Percentiles rank a stretch among this genome's conserved stretches.
phyloP scores from a whole-genome alignment of 2,113 vertebrate genomes.

The Sorex fumeus region DNA sequence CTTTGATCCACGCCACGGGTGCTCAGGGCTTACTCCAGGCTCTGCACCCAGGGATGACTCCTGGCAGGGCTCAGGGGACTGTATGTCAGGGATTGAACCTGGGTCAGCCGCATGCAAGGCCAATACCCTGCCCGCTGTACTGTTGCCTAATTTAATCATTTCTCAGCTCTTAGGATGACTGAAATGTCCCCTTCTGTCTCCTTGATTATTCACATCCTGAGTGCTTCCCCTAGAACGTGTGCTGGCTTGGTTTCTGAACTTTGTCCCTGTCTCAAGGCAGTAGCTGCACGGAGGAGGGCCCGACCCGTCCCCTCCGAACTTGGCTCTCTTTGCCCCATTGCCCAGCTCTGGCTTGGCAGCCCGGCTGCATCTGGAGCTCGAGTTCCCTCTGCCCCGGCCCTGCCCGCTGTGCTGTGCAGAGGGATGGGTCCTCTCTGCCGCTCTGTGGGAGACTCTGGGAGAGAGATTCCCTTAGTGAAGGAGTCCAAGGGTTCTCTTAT shows the following conservation, averaged over 20 bases:
- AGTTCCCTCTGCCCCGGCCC: neutral
- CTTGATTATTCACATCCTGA: conserved; percentile 23
- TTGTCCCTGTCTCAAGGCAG: neutral
- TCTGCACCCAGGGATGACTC: no score
- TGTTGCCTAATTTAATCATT: neutral
- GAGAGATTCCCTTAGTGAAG: neutral
- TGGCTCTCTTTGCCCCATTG: neutral
- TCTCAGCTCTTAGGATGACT: conserved; percentile 29
- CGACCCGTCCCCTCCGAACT: neutral
- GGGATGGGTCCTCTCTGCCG: neutral
- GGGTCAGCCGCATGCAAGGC: no score
- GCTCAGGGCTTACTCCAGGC: no score
- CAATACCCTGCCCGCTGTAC: no score
- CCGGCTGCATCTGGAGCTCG: neutral
- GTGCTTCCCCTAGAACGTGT: neutral
- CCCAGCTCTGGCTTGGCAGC: neutral
- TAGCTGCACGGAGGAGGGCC: neutral
- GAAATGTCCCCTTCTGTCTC: conserved; percentile 4
- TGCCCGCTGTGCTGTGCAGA: neutral
- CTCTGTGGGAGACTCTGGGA: neutral
- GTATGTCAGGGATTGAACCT: no score
- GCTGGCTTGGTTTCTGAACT: neutral
- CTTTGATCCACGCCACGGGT: no score
- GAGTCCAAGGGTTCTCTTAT: neutral
- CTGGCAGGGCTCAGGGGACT: no score